These are phyloP conservation scores for Hypomecis atomaria DNA, from an alignment of 2,888 invertebrate species.

Conservation along the genomic window DNA sequence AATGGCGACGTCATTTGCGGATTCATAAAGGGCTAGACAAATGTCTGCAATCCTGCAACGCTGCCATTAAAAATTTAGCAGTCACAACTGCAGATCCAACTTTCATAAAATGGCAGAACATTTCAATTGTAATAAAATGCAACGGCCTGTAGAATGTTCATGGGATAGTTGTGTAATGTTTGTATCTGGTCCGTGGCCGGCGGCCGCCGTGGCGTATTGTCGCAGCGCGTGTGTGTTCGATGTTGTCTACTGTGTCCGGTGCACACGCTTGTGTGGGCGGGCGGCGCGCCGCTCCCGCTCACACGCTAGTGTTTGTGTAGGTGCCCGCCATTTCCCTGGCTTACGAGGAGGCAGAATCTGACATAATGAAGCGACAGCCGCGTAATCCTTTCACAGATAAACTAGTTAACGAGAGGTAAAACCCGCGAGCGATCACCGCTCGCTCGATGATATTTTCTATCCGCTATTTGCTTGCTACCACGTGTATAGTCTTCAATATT, in stretches of 20 bases:
- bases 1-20: too few relatives aligned
- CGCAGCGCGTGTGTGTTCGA: constrained; percentile 70
- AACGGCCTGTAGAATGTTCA: too few relatives aligned
- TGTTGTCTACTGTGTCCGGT: constrained; percentile 77
- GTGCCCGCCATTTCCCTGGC: constrained; percentile 99
- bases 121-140: too few relatives aligned
- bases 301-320: constrained; percentile 87
- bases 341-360: constrained; percentile 99
- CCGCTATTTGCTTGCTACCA: constrained; percentile 83
- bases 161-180: too few relatives aligned
- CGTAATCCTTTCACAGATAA: constrained; percentile 98
- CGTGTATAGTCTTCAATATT: constrained; percentile 79
- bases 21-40: too few relatives aligned
- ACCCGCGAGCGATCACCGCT: constrained; percentile 69
- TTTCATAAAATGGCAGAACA: too few relatives aligned
- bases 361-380: constrained; percentile 99
- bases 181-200: not conserved
- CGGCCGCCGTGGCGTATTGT: constrained; percentile 47
- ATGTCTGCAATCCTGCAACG: too few relatives aligned
- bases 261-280: constrained; percentile 67
- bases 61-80: too few relatives aligned
- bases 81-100: too few relatives aligned
- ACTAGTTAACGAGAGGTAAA: constrained; percentile 99
- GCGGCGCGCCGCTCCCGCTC: constrained; percentile 58
- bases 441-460: constrained; percentile 79